phyloP scores from a whole-genome alignment of 2,888 invertebrate species.

The Rhamnusium bicolor region DNA sequence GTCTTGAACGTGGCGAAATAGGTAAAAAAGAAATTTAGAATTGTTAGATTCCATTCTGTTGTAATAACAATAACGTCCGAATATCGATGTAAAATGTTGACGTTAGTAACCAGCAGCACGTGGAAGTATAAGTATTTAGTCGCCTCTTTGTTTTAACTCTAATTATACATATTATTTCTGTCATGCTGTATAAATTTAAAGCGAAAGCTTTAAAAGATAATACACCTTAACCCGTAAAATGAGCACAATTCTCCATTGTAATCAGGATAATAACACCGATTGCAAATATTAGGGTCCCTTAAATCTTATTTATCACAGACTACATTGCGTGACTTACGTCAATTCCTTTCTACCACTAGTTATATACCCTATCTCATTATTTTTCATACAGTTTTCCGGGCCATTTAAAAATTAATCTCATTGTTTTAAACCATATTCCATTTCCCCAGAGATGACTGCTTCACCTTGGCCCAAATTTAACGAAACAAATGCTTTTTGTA shows the following conservation, averaged over 20 bases:
- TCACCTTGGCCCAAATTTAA: no score
- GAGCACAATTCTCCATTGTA: neutral
- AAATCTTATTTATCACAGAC: neutral
- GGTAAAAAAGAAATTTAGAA: no score
- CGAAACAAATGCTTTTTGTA: no score
- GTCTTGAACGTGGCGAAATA: no score
- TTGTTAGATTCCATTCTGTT: no score
- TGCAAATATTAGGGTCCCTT: neutral
- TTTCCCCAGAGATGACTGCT: no score
- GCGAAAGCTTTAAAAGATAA: neutral
- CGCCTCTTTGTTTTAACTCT: neutral
- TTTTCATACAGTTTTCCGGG: neutral
- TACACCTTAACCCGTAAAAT: neutral
- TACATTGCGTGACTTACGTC: conserved; percentile 1
- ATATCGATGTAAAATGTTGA: no score
- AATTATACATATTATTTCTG: neutral
- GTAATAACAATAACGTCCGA: no score
- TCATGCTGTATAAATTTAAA: neutral
- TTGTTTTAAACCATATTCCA: no score
- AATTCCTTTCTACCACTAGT: neutral
- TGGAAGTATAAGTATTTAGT: neutral
- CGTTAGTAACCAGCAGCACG: no score
- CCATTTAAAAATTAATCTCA: neutral
- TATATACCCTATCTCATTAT: neutral
- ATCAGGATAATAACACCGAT: conserved; percentile 2